These are phyloP conservation scores for Andrena fulva DNA, from an alignment of 2,888 invertebrate species.

Conservation along the genomic window DNA sequence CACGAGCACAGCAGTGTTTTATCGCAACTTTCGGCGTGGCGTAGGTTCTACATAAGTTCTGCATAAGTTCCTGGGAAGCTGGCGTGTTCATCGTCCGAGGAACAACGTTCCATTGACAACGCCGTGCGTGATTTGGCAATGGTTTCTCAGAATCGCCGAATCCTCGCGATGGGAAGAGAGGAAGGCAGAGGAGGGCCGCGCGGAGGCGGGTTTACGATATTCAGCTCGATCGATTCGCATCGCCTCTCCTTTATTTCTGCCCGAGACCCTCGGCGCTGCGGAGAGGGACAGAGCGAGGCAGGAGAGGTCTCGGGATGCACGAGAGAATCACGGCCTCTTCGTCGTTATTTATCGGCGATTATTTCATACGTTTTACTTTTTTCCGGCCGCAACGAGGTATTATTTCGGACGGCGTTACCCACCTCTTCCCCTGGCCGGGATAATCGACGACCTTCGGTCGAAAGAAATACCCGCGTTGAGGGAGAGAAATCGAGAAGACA, in stretches of 20 bases:
- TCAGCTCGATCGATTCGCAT: conserved; percentile 46
- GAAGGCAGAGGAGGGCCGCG: neutral
- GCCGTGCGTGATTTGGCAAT: neutral
- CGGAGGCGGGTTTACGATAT: conserved; percentile 53
- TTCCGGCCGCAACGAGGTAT: conserved; percentile 37
- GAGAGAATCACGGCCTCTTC: conserved; percentile 28
- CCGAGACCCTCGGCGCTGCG: neutral
- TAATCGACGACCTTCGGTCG: conserved; percentile 57
- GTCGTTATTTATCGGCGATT: conserved; percentile 66
- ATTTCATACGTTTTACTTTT: conserved; percentile 58
- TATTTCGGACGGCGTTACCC: conserved; percentile 54
- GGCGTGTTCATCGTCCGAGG: neutral
- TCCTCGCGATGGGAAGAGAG: neutral
- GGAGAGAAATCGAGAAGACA: neutral
- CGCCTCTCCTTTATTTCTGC: conserved; percentile 36
- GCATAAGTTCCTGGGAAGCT: neutral
- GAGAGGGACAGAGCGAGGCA: conserved; percentile 1
- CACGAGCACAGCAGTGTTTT: no score
- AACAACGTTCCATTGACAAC: neutral
- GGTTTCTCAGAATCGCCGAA: conserved; percentile 13
- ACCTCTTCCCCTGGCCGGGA: conserved; percentile 37
- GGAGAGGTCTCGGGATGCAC: conserved; percentile 17
- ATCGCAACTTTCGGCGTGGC: no score
- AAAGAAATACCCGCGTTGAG: conserved; percentile 47
- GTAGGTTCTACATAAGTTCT: neutral